Percentiles rank a stretch among this genome's conserved stretches.
phyloP scores from a whole-genome alignment of 2,888 invertebrate species.

The Diachrysia chrysitis region DNA sequence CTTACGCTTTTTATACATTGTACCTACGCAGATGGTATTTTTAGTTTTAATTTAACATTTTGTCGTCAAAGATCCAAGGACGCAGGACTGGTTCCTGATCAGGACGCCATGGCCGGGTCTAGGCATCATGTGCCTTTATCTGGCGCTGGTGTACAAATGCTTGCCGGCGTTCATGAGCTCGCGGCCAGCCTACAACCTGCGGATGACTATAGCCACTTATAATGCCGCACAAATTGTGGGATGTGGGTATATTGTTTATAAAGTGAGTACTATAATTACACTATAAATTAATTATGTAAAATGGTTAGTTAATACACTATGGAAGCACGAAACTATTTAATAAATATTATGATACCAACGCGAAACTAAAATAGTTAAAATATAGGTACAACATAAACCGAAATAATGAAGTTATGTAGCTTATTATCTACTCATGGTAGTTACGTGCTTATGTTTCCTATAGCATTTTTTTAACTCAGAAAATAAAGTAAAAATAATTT shows the following conservation, averaged over 20 bases:
- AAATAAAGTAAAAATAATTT: too few species aligned
- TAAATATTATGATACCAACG: too few species aligned
- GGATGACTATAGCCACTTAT: slow-evolving; percentile 90
- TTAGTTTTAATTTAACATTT: slow-evolving; percentile 1
- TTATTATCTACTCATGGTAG: too few species aligned
- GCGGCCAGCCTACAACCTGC: slow-evolving; percentile 90
- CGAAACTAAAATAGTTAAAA: too few species aligned
- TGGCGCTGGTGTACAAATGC: slow-evolving; percentile 90
- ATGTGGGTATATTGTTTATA: slow-evolving; percentile 89
- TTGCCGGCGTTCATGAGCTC: slow-evolving; percentile 93
- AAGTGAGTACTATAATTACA: slow-evolving; percentile 78
- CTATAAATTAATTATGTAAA: background rate
- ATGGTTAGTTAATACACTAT: background rate
- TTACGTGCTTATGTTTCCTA: too few species aligned
- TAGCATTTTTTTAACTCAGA: too few species aligned
- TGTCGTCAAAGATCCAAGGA: slow-evolving; percentile 88
- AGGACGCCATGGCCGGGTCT: slow-evolving; percentile 91
- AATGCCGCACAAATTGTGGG: slow-evolving; percentile 91
- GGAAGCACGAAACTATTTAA: too few species aligned
- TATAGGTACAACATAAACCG: too few species aligned
- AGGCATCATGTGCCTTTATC: slow-evolving; percentile 89
- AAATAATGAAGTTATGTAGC: too few species aligned
- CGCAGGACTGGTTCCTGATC: slow-evolving; percentile 92
- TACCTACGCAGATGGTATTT: too few species aligned
- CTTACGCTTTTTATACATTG: background rate